Base-by-base conservation (phyloP, 2,797 vertebrate genomes). In the Poeciliopsis gracilis region DNA sequence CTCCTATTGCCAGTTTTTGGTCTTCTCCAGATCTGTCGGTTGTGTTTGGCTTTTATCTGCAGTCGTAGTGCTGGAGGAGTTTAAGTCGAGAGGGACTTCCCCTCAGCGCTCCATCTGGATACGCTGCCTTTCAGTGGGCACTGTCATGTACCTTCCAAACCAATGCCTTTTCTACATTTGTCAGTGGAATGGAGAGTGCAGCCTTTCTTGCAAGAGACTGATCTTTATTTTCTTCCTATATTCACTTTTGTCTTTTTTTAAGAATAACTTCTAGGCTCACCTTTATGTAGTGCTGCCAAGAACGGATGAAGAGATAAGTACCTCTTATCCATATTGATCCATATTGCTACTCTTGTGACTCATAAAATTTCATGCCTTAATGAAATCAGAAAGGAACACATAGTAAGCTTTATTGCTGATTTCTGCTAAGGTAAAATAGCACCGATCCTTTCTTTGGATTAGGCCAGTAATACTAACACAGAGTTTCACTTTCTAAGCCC, bases 91-190 rank as follows among this genome's bases (percentile, higher is more conserved):
- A 85, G 86, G 87, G 82, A 86, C 82, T 88, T 83, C 86, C 84
- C 89, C 77, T 79, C 75, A 86, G 89, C 88, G 86, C 82, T 92
- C 88, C 88, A 93, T 92, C 87, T 92, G 89, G 85, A 90, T 77
- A 70, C n/a, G 38, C 71, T 85, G 75, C 78, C 72, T 86, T 71
- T 53, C 83, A 76, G 82, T 46, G 47, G 76, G 77, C 72, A 69
- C 61, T 41, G 59, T 66, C 74, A 33, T 38, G 59, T 71, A 85
- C 73, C 82, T 75, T 83, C 77, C 82, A 89, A 77, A 80, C 43
- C 70, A 5, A 11, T 67, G 2, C 53, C 46, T 70, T 73, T 36
- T 76, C 36, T 78, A 73, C 66, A 57, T 89, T 85, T 78, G 55
- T 83, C 51, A 77, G 33, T 55, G 79, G 55, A 81, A 82, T 33